These are phyloP conservation scores for Ochropleura leucogaster DNA, from an alignment of 2,888 invertebrate species.

Conservation along the genomic window DNA sequence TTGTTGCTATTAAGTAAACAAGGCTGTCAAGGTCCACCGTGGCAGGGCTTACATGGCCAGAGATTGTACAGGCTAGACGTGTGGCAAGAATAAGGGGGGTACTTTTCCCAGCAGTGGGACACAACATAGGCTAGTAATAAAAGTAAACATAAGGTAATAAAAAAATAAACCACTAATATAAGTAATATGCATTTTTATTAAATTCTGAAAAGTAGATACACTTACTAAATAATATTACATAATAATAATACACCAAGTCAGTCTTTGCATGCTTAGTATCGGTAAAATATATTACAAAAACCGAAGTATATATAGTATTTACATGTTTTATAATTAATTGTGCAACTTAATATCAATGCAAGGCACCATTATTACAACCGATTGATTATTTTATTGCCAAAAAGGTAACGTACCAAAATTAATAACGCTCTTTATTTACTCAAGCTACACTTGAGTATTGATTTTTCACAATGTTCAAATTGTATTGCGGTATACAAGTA, in stretches of 20 bases:
- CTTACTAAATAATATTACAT: conserved; percentile 82
- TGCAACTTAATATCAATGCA: conserved; percentile 68
- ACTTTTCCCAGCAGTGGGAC: no score
- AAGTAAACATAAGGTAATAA: conserved; percentile 11
- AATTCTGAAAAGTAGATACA: conserved; percentile 82
- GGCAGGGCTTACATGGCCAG: no score
- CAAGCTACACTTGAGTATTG: conserved; percentile 2
- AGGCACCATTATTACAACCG: conserved; percentile 60
- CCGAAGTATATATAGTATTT: conserved; percentile 66
- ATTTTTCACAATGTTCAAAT: conserved; percentile 26
- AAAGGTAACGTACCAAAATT: conserved; percentile 50
- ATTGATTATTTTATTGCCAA: conserved; percentile 62
- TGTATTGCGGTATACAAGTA: background rate
- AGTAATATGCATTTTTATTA: conserved; percentile 79
- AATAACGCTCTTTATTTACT: conserved; percentile 12
- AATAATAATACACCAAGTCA: conserved; percentile 88
- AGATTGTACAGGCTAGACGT: no score
- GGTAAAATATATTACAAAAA: conserved; percentile 82
- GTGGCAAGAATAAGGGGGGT: no score
- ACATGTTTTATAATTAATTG: conserved; percentile 60
- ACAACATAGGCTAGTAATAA: conserved; percentile 1
- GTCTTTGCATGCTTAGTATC: conserved; percentile 90
- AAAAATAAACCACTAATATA: conserved; percentile 64
- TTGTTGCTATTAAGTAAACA: background rate
- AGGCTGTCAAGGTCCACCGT: no score